Evolutionary conservation across 2,113 vertebrate species (phyloP).

Genomic region (Micronycteris hirsuta): DNA sequence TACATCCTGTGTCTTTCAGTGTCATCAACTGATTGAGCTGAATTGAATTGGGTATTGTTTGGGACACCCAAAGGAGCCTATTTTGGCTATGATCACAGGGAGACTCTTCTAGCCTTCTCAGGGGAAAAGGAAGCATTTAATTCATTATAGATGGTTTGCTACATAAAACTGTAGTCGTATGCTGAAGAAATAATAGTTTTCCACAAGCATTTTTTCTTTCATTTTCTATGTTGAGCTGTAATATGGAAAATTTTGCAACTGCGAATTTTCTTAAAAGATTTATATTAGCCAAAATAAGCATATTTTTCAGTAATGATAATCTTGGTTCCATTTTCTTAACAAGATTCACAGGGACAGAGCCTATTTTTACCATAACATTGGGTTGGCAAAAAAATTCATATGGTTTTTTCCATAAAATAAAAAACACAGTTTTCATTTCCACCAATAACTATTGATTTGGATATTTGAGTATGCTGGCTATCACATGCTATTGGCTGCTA

Average conservation of each 20-base stretch:
- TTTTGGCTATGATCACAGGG: neutral
- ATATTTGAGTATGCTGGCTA: too few relatives aligned
- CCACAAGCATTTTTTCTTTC: neutral
- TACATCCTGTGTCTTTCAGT: neutral
- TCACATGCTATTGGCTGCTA: too few relatives aligned
- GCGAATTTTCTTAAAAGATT: constrained; percentile 16
- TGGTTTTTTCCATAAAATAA: too few relatives aligned
- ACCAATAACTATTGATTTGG: too few relatives aligned
- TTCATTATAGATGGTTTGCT: neutral
- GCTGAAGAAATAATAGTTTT: neutral
- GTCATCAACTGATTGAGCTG: neutral
- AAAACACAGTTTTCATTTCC: too few relatives aligned
- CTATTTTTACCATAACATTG: neutral
- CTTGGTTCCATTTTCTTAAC: constrained; percentile 27
- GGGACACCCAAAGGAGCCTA: neutral
- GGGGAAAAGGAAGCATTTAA: neutral
- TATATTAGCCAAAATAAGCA: constrained; percentile 13
- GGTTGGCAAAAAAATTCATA: too few relatives aligned
- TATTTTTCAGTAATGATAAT: constrained; percentile 21
- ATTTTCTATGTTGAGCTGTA: constrained; percentile 32
- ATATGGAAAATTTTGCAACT: constrained; percentile 23
- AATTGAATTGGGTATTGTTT: neutral
- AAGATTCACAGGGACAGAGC: constrained; percentile 31
- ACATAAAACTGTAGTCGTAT: neutral
- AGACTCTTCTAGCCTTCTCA: neutral